Conservation (phyloP, 2,113 vertebrate species). For the Heloderma charlesbogerti region DNA sequence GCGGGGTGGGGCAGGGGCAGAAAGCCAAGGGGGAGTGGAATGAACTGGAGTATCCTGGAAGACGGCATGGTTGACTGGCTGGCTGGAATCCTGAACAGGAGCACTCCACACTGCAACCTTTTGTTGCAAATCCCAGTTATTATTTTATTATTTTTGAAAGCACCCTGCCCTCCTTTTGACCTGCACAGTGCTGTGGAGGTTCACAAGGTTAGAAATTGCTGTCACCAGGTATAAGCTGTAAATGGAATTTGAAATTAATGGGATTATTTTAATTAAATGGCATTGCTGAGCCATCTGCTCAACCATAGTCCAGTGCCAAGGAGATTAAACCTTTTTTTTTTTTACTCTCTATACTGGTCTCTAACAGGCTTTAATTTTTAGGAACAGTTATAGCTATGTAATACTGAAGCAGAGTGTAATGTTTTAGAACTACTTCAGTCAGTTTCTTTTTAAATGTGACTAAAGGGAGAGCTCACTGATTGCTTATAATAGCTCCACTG, state of each 20-base stretch:
- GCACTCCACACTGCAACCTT: neutral
- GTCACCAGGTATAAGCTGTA: conserved; percentile 41
- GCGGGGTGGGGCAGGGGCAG: neutral
- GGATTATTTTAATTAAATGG: conserved; percentile 46
- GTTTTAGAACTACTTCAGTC: conserved; percentile 19
- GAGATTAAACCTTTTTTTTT: conserved; percentile 44
- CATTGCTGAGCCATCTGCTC: conserved; percentile 53
- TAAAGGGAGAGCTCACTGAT: conserved; percentile 17
- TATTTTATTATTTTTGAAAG: neutral
- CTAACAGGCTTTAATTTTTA: conserved; percentile 22
- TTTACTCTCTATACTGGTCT: conserved; percentile 22
- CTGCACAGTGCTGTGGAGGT: neutral
- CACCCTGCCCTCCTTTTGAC: neutral
- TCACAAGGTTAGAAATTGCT: conserved; percentile 26
- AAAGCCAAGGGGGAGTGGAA: neutral
- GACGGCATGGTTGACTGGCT: neutral
- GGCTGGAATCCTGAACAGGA: neutral
- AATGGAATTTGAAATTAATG: conserved; percentile 43
- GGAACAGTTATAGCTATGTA: neutral
- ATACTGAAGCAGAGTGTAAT: conserved; percentile 4
- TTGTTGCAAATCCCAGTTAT: neutral
- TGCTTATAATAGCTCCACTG: neutral
- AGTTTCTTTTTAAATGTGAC: neutral
- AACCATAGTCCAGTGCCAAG: conserved; percentile 15
- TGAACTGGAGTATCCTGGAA: neutral